Evolutionary conservation across 1,140 invertebrate species (phyloP), one percentile per base, ranked within the genome.

Genomic region (Drosophila baimaii): DNA sequence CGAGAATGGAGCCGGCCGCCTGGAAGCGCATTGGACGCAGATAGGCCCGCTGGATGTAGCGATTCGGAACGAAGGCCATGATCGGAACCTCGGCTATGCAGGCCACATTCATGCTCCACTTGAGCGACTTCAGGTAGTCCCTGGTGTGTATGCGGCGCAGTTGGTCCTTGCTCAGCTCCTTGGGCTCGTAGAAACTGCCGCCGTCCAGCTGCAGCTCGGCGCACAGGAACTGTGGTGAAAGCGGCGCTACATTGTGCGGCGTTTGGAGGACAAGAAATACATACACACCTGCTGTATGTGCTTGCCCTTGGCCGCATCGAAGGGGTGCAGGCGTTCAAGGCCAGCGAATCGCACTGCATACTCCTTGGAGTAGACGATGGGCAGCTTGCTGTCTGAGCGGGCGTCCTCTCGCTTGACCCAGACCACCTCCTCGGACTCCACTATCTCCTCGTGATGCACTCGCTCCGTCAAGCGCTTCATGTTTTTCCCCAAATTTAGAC

Each of bases 291-390:
- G 93, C 90, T 93, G 95, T 86, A 98, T 95, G 90, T 95, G 95
- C 55, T 94, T 94, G 95, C 97, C 98, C 93, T 98, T 98, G 75
- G 94, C 94, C 3, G 97, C 94, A 94, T 98, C 97, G 92, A 98
- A 98, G n/a, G 96, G 95, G 93, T 98, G 97, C 17, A 97, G 93
- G 89, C 95, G 96, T 92, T 98, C 96, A 47, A 98, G 92, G 21
- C 96, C 96, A 81, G 94, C 93, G 90, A 97, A 96, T n/a, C 93
- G 93, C 62, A 98, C 96, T 92, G 97, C 96, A 91, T 98, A 98
- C 57, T 95, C 94, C 29, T 94, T 91, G 59, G 94, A 93, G 90
- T 97, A 98, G 2, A 98, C 94, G 65, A 98, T 95, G 7, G 97
- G 96, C 92, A 94, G 89, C 56, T 92, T 90, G 52, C 61, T 63